Base-by-base conservation (phyloP, 1,140 invertebrate species). In the Mylabris phalerata region DNA sequence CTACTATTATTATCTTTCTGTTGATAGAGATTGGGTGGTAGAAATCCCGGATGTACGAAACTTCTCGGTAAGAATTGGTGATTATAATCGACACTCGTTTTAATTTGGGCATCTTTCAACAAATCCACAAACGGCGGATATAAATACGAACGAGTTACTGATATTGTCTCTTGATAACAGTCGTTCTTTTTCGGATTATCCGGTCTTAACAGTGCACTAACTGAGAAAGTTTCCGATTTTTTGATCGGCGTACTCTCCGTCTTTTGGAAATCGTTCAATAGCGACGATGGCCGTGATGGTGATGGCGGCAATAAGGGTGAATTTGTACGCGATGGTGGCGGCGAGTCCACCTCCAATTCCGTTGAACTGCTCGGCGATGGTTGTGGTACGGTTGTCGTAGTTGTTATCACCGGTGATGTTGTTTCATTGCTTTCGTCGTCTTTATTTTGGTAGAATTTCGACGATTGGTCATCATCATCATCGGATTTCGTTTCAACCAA, bases 171-270 rank as follows among this genome's bases (percentile, higher is more conserved):
- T 47, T 80, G 73, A 62, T 81, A 78, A 47, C 79, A 74, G 67
- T 67, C 75, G 60, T 67, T 78, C 78, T 74, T 79, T 70, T 84
- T 80, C 2, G 84, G 87, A 19, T 85, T 82, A 71, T 91, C 88
- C 48, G 88, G 86, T 73, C 86, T 80, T 9, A 90, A 72, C 3
- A 90, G 74, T 0, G 87, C 89, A 46, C 84, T 88, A 4, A 90
- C 88, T 55, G 86, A 90, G 70, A 90, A 90, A 4, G 84, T 80
- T 72, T 89, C 85, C 4, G 86, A 89, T 75, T 85, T 83, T 73
- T 86, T 86, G 24, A 72, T 68, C 11, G 73, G 73, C 57, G 71
- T 73, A n/a, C 76, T 75, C 63, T 63, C 74, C 65, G 49, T 70
- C 67, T 67, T 72, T 62, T 58, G 66, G 11, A 75, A 75, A 25